These are phyloP conservation scores for Myrmecobius fasciatus DNA, from an alignment of 2,113 vertebrate genomes.

Conservation along the genomic window DNA sequence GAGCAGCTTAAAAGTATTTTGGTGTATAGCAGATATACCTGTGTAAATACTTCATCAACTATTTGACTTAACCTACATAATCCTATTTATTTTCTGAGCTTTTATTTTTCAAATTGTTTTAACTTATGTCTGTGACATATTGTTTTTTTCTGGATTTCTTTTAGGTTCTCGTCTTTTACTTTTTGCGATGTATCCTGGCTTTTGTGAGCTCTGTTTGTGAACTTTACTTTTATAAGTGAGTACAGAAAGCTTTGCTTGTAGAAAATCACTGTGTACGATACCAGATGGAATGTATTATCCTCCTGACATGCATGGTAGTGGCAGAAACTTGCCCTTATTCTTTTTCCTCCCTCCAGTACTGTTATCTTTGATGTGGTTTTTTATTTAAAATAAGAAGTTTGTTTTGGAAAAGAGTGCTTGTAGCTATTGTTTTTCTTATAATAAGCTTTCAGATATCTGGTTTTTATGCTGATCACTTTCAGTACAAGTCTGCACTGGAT, in stretches of 20 bases:
- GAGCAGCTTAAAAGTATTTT: conserved; percentile 18
- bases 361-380: background rate
- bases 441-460: background rate
- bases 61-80: conserved; percentile 17
- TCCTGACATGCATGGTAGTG: background rate
- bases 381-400: background rate
- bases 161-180: conserved; percentile 99
- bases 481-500: too few species aligned
- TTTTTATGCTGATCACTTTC: background rate
- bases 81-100: conserved; percentile 8
- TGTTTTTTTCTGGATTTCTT: conserved; percentile 68
- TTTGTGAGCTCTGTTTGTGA: conserved; percentile 98
- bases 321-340: conserved; percentile 27
- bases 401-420: conserved; percentile 25
- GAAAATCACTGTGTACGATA: conserved; percentile 1
- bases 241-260: conserved; percentile 69
- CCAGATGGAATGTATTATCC: background rate
- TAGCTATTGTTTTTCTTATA: conserved; percentile 11
- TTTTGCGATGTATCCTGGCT: conserved; percentile 95
- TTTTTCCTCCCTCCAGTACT: background rate
- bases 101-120: conserved; percentile 21
- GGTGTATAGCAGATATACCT: conserved; percentile 1
- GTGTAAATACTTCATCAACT: background rate
- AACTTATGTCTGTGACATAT: conserved; percentile 42
- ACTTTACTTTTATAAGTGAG: conserved; percentile 99